Evolutionary conservation across 2,113 vertebrate species (phyloP).

Genomic region (Bufo gargarizans): DNA sequence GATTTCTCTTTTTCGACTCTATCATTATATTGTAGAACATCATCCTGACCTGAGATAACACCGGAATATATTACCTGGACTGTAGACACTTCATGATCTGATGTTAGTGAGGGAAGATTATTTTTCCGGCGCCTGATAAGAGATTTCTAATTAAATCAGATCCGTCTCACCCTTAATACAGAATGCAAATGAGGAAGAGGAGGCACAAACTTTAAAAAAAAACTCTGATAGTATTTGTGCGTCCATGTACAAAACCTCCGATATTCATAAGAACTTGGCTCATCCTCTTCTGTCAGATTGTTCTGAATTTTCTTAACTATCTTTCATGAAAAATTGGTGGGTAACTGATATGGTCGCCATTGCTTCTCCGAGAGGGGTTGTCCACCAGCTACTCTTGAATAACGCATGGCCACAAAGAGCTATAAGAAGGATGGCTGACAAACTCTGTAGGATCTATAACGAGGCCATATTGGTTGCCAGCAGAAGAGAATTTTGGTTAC

Average conservation of each 20-base stretch:
- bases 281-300: too few species aligned
- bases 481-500: too few species aligned
- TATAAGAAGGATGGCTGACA: too few species aligned
- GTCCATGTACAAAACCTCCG: neutral
- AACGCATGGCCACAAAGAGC: too few species aligned
- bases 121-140: neutral
- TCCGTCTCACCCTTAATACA: neutral
- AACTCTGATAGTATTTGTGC: neutral
- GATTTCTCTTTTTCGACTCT: neutral
- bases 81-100: neutral
- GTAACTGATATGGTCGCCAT: too few species aligned
- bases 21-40: slow-evolving; percentile 12
- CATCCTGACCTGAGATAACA: slow-evolving; percentile 16
- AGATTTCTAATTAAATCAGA: slow-evolving; percentile 9
- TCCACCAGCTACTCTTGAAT: too few species aligned
- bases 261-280: neutral
- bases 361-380: too few species aligned
- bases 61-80: slow-evolving; percentile 11
- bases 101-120: neutral
- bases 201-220: neutral
- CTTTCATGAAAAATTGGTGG: too few species aligned
- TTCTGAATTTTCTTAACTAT: neutral
- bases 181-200: neutral
- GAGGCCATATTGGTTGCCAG: too few species aligned
- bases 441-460: too few species aligned